Evolutionary conservation across 2,113 vertebrate genomes (phyloP), one percentile per base, ranked within the genome.

Genomic region (Polypterus senegalus): DNA sequence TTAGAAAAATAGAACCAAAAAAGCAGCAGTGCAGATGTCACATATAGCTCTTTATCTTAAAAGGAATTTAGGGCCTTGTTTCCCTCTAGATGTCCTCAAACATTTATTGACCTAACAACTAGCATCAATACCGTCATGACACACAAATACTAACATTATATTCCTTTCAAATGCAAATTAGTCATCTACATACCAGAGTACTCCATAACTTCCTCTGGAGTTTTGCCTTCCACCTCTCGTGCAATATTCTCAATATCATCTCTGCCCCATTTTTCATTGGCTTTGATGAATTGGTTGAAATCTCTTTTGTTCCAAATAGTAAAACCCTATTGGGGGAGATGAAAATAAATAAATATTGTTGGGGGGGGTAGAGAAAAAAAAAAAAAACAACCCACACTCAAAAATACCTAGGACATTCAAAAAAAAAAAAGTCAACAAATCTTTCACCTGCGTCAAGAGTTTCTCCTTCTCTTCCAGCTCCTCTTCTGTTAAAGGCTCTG

Each of bases 261-360:
- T 73, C 94, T 80, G 60, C 96, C 94, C 96, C 96, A 99, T 73
- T 99, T 99, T 75, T 99, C 96, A 63, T 99, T 99, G 46, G 94
- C 96, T 83, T 99, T 98, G 70, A 99, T 97, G 81, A 99, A 99
- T 77, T 99, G 96, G 77, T 99, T 99, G 74, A 99, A 99, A 80
- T 99, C 96, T 63, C 96, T 91, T 72, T 99, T 99, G 79, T 95
- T 99, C 96, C 96, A 99, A 74, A 93, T 97, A 47, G 96, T 99
- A 74, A 99, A 99, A 65, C 96, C 96, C 96, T 99, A 71, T 4
- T 27, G 27, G 27, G 27, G 27, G 27, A 27, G 27, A 27, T 27
- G 53, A 2, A 3, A 9, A n/a, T 9, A 46, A 3, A 47, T 3
- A n/a, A 9, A 2, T 47, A 48, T 49, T 9, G 9, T 3, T 8